Evolutionary conservation across 2,888 invertebrate species (phyloP), one percentile per base, ranked within the genome.

Genomic region (Lampropteryx suffumata): DNA sequence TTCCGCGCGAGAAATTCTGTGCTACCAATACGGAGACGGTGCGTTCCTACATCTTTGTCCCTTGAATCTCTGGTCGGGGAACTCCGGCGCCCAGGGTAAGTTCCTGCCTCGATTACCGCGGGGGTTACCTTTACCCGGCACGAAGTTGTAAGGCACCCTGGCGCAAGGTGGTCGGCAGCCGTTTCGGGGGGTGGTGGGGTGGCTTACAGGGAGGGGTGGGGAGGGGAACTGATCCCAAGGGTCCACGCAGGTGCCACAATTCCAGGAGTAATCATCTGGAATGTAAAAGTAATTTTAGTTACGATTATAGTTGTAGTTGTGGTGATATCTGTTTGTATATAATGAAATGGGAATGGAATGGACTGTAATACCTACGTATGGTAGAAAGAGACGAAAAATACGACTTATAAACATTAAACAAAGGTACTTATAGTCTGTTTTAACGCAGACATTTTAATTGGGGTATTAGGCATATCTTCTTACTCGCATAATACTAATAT

Each of bases 11-110:
- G 14, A 11, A 11, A 34, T 3, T 17, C 8, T 21, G 8, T 11
- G 4, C 21, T 84, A 89, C 87, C 89, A 90, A 69, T 90, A 89
- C 1, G 87, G 88, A 7, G 82, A 66, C 0, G 84, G 80, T 0
- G 78, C 86, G 49, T 77, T 88, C 61, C 89, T 75, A 57, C 76
- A 81, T 17, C 87, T 60, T 50, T 84, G 87, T 0, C 82, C 86
- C 59, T 88, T 89, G 52, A 76, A 84, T 14, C 87, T 73, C 6
- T 89, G 88, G 24, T 88, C 89, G 0, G 66, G 71, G 50, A 79
- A 82, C 1, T 80, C 81, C 0, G 82, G 81, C 0, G 79, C 79
- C 85, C 89, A 88, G 10, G 87, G 86, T 2, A 80, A 67, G 64
- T 86, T 85, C 30, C 89, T 73, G 1, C 84, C 85, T 32, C 90